A percentile compares a stretch with the other conserved stretches of the same genome.
Conservation (phyloP, 2,113 vertebrate genomes). For the Rhynchopsitta pachyrhyncha region DNA sequence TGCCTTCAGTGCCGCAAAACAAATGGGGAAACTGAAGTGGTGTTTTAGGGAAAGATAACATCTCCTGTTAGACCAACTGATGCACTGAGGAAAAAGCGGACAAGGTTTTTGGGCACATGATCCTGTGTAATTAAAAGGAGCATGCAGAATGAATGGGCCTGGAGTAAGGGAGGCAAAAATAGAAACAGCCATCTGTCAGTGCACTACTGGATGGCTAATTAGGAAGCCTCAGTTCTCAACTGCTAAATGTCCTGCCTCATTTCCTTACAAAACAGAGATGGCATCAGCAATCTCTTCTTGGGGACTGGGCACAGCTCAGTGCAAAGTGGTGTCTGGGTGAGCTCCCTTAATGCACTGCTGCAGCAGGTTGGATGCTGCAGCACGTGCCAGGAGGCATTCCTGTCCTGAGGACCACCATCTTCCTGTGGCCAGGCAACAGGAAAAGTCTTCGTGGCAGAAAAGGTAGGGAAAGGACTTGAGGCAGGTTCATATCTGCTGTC, state of each 20-base stretch:
- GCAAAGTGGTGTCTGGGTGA: fast-evolving
- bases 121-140: constrained; percentile 9
- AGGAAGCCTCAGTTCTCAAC: constrained; percentile 5
- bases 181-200: constrained; percentile 29
- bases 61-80: background rate
- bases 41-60: background rate
- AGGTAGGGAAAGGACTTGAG: background rate
- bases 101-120: background rate
- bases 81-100: background rate
- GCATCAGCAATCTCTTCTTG: fast-evolving
- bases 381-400: background rate
- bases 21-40: background rate
- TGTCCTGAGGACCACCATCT: background rate
- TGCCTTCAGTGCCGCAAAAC: background rate
- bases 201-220: background rate
- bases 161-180: constrained; percentile 35
- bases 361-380: background rate
- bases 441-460: background rate
- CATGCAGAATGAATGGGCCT: background rate
- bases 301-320: background rate
- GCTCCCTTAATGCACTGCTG: background rate
- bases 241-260: background rate
- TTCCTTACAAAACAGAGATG: background rate
- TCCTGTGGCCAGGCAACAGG: background rate
- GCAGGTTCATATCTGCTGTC: background rate